These are phyloP conservation scores for Coptodon bakossiorum DNA, from an alignment of 2,113 vertebrate genomes.

Conservation along the genomic window DNA sequence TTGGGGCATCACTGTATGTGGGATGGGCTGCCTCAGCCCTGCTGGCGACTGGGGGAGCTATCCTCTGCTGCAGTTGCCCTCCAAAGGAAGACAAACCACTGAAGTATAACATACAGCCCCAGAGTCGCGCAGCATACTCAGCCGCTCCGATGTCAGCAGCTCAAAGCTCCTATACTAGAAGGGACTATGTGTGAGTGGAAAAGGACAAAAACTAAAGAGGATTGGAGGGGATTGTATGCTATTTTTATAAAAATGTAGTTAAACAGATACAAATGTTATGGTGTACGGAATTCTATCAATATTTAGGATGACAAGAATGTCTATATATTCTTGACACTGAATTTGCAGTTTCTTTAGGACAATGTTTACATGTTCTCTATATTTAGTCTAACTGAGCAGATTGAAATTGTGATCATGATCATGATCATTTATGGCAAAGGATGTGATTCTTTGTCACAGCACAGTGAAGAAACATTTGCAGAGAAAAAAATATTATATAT, in stretches of 20 bases:
- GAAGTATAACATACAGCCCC: slow-evolving; percentile 62
- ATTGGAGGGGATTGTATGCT: not conserved
- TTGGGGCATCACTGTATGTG: slow-evolving; percentile 83
- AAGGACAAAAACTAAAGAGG: not conserved
- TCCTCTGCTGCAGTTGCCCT: slow-evolving; percentile 92
- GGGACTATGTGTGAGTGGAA: slow-evolving; percentile 83
- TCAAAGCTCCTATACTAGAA: slow-evolving; percentile 78
- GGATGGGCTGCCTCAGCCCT: slow-evolving; percentile 86
- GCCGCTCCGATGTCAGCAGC: slow-evolving; percentile 74
- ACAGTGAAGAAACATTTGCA: not conserved
- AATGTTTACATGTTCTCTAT: slow-evolving; percentile 1
- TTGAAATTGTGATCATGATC: not conserved
- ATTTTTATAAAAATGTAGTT: not conserved
- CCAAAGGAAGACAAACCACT: slow-evolving; percentile 67
- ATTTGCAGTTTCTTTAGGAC: not conserved
- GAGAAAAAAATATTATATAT: not conserved
- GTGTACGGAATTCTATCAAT: not conserved
- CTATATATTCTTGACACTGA: not conserved
- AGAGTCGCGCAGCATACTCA: slow-evolving; percentile 79
- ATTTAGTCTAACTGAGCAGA: not conserved
- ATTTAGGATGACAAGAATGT: not conserved
- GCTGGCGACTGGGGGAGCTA: slow-evolving; percentile 79
- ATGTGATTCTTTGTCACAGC: not conserved
- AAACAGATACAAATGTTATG: not conserved
- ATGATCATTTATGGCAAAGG: not conserved